Evolutionary conservation across 2,888 invertebrate species (phyloP).

Genomic region (Eupelmus urozonus): DNA sequence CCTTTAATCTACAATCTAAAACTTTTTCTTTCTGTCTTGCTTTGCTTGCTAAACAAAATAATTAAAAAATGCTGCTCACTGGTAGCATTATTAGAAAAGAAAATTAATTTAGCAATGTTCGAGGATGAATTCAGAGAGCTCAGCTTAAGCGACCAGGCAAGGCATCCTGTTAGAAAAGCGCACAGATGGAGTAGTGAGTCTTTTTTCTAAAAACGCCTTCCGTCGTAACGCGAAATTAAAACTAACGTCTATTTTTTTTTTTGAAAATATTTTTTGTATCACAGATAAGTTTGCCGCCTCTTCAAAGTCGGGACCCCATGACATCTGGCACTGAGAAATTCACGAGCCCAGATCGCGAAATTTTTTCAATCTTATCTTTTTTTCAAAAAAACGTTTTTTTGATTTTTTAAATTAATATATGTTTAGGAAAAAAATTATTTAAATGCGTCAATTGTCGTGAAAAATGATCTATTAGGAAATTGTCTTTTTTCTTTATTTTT

Average conservation of each 20-base stretch:
- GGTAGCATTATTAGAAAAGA: slow-evolving; percentile 55
- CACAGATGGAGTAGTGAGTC: slow-evolving; percentile 58
- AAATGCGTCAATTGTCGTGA: slow-evolving; percentile 9
- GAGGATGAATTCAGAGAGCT: slow-evolving; percentile 57
- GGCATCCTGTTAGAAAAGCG: slow-evolving; percentile 45
- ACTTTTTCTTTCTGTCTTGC: slow-evolving; percentile 44
- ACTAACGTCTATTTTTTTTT: slow-evolving; percentile 44
- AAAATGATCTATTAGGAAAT: slow-evolving; percentile 24
- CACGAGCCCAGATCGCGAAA: slow-evolving; percentile 32
- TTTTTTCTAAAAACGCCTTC: slow-evolving; percentile 33
- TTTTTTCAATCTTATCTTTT: slow-evolving; percentile 25
- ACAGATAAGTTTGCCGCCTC: slow-evolving; percentile 54
- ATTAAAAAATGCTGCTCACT: slow-evolving; percentile 23
- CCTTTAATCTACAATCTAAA: slow-evolving; percentile 38
- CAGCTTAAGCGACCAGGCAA: slow-evolving; percentile 50
- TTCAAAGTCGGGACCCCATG: slow-evolving; percentile 50
- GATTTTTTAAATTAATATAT: slow-evolving; percentile 29
- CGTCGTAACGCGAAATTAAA: slow-evolving; percentile 1
- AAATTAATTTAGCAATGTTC: slow-evolving; percentile 57
- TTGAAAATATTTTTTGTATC: slow-evolving; percentile 48
- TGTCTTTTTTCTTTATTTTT: slow-evolving; percentile 40
- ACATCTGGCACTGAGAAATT: slow-evolving; percentile 55
- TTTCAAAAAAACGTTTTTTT: slow-evolving; percentile 24
- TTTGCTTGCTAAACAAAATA: slow-evolving; percentile 54
- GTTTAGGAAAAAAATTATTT: neutral